A percentile compares a stretch with the other conserved stretches of the same genome.
Conservation (phyloP, 2,888 invertebrate species). For the Melipona beecheii region DNA sequence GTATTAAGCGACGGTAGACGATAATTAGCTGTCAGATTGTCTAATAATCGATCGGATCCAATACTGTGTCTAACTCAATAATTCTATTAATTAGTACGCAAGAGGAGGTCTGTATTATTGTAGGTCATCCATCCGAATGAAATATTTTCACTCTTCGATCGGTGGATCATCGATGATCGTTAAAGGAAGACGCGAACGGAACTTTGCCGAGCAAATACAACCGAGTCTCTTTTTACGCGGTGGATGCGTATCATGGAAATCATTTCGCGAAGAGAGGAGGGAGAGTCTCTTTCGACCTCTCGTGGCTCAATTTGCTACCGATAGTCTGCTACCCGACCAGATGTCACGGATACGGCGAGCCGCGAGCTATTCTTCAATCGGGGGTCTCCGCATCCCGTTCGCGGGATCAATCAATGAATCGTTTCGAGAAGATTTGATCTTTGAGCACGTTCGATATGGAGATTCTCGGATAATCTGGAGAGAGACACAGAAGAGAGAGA, state of each 20-base stretch:
- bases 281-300: constrained; percentile 2
- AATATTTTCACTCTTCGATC: too few species aligned
- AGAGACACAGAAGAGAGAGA: not conserved
- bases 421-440: constrained; percentile 21
- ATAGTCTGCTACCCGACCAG: not conserved
- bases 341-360: constrained; percentile 40
- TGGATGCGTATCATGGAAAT: constrained; percentile 21
- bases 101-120: too few species aligned
- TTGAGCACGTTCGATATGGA: constrained; percentile 13
- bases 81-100: too few species aligned
- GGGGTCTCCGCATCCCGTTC: constrained; percentile 34
- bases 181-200: constrained; percentile 4
- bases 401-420: constrained; percentile 45
- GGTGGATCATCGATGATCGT: too few species aligned
- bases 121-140: too few species aligned
- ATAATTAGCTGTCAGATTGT: too few species aligned
- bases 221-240: too few species aligned
- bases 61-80: too few species aligned
- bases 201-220: not conserved
- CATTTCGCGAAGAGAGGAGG: constrained; percentile 36
- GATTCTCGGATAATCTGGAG: constrained; percentile 18
- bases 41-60: too few species aligned
- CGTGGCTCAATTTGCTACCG: constrained; percentile 41
- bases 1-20: too few species aligned
- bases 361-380: constrained; percentile 53